Evolutionary conservation across 2,888 invertebrate genomes (phyloP), one percentile per base, ranked within the genome.

Genomic region (Cataglyphis albicans): DNA sequence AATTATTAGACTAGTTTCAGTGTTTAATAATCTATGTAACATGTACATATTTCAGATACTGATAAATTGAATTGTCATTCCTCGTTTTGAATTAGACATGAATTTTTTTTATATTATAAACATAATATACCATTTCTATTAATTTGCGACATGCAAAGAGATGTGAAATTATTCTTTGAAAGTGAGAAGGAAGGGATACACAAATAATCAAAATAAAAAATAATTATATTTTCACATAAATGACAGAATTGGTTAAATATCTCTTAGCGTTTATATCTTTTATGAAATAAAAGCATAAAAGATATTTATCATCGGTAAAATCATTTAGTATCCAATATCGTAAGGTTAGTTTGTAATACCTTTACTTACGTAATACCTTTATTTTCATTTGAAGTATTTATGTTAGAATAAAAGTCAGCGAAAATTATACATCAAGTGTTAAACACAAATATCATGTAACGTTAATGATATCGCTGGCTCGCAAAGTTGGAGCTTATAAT

Each of bases 311-410:
- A 48, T 9, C 41, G 35, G 21, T 15, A 55, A 76, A 76, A 55
- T 76, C 9, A 67, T 21, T 61, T n/a, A 5, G 29, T 32, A 41
- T 9, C 21, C 76, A 67, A 76, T n/a, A 67, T 67, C 57, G 41
- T 57, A 10, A 67, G 57, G 67, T 76, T 76, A 57, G 38, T 55
- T 29, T 38, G n/a, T 67, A 76, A 76, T 65, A 67, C 41, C 29
- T 76, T 67, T 67, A 55, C n/a, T 65, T 65, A 65, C 38, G 52
- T 75, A 75, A 75, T 64, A 65, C 29, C 65, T 76, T 65, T 65
- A 55, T 18, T 67, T 76, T 76, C 55, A 55, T 15, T 67, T 67
- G 41, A 57, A 55, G 10, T 65, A 41, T 67, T 76, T 76, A 76
- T 29, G 29, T 76, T 76, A 41, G 29, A 65, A 76, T 76, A 57